Percentiles rank a stretch among this genome's conserved stretches.
These are phyloP conservation scores for Diachasmimorpha longicaudata DNA, from an alignment of 1,140 invertebrate species.

Conservation along the genomic window DNA sequence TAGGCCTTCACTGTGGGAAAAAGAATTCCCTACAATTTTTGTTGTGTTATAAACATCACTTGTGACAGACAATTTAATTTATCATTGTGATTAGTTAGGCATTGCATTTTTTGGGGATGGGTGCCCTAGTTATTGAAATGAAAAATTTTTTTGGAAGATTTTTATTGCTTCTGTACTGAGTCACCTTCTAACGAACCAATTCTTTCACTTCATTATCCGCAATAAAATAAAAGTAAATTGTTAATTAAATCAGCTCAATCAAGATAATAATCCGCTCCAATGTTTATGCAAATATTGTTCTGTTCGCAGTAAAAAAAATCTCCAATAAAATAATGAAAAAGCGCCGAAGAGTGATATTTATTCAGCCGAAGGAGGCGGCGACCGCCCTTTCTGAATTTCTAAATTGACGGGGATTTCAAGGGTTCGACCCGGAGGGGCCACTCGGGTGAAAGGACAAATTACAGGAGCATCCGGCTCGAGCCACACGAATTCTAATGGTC, in stretches of 20 bases:
- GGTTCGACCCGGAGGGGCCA: neutral
- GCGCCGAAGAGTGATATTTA: neutral
- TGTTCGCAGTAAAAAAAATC: neutral
- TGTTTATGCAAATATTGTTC: neutral
- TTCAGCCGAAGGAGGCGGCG: neutral
- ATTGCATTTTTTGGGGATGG: too few species aligned
- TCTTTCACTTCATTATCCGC: neutral
- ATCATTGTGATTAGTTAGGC: too few species aligned
- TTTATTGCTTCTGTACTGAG: too few species aligned
- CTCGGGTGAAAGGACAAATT: constrained; percentile 14
- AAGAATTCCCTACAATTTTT: too few species aligned
- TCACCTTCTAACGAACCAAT: neutral
- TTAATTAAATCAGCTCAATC: neutral
- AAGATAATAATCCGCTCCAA: neutral
- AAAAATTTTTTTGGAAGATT: too few species aligned
- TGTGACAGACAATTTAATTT: too few species aligned
- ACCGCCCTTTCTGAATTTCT: neutral
- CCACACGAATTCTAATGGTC: constrained; percentile 12
- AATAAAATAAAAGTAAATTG: neutral
- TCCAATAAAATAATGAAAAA: neutral
- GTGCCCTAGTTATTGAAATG: neutral
- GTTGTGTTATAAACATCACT: too few species aligned
- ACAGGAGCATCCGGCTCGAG: constrained; percentile 2
- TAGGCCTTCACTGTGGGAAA: too few species aligned
- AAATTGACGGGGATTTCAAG: constrained; percentile 2